Percentiles rank a stretch among this genome's conserved stretches.
These are phyloP conservation scores for Octomys mimax DNA, from an alignment of 2,797 vertebrate genomes.

Conservation along the genomic window DNA sequence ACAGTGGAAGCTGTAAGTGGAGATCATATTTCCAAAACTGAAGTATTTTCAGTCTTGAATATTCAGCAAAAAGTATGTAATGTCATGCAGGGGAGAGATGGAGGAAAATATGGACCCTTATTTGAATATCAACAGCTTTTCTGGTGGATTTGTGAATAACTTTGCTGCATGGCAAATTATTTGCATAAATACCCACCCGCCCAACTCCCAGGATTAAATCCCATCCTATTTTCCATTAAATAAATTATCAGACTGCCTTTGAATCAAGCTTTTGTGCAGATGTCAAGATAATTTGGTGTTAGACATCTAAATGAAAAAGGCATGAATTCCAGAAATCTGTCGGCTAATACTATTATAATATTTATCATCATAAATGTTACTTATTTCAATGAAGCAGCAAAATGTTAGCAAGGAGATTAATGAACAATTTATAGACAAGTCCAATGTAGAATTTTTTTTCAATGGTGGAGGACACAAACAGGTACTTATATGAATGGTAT, in stretches of 20 bases:
- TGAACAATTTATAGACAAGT: not conserved
- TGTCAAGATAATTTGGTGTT: conserved; percentile 55
- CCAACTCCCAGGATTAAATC: conserved; percentile 3
- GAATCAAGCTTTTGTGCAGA: conserved; percentile 30
- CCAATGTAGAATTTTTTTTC: not conserved
- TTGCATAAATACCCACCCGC: not conserved
- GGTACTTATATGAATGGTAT: not conserved
- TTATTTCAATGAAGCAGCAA: conserved; percentile 31
- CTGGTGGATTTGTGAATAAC: not conserved
- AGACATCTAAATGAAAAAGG: conserved; percentile 34
- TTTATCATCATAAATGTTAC: not conserved
- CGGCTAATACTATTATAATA: not conserved
- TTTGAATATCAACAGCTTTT: conserved; percentile 57
- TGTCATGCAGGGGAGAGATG: not conserved
- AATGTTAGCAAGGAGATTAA: conserved; percentile 40
- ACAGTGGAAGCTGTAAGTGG: conserved; percentile 57
- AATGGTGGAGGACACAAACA: conserved; percentile 18
- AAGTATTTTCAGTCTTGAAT: conserved; percentile 60
- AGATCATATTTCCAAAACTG: conserved; percentile 62
- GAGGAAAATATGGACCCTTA: not conserved
- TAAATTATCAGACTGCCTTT: conserved; percentile 14
- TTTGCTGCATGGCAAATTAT: conserved; percentile 23
- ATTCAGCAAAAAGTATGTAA: conserved; percentile 38
- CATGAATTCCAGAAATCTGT: conserved; percentile 18
- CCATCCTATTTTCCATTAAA: conserved; percentile 31